Evolutionary conservation across 2,113 vertebrate species (phyloP).

Genomic region (Cyprinus carpio): DNA sequence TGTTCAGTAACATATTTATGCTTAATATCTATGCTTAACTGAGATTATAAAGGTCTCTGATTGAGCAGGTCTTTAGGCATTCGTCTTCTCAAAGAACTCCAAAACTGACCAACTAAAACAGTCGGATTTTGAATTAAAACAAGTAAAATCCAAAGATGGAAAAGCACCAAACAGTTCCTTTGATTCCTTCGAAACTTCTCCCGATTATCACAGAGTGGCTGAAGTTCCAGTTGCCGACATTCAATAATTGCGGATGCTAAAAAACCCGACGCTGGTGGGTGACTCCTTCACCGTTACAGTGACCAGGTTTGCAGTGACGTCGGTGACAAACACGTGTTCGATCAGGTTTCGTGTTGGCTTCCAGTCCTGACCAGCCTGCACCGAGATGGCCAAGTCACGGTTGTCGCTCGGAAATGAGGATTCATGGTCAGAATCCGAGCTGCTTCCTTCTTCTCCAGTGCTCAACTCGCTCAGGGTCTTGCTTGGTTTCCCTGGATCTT

Average conservation of each 20-base stretch:
- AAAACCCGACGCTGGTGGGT: conserved; percentile 96
- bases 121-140: conserved; percentile 10
- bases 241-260: conserved; percentile 92
- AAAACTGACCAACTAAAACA: neutral
- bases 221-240: neutral
- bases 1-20: neutral
- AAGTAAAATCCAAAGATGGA: conserved; percentile 19
- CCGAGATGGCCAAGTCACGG: conserved; percentile 76
- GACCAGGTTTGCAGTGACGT: conserved; percentile 95
- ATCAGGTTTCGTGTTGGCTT: conserved; percentile 92
- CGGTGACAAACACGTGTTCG: conserved; percentile 96
- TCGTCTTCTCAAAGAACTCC: neutral
- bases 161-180: conserved; percentile 11
- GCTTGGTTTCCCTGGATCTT: conserved; percentile 65
- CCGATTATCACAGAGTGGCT: neutral
- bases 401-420: conserved; percentile 66
- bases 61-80: neutral
- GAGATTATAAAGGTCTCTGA: neutral
- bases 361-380: conserved; percentile 92
- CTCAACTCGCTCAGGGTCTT: conserved; percentile 78
- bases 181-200: conserved; percentile 4
- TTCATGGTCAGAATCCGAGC: conserved; percentile 90
- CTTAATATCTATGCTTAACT: neutral
- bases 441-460: conserved; percentile 86
- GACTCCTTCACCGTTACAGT: conserved; percentile 98